Base-by-base conservation (phyloP, 2,113 vertebrate species). In the Illadopsis cleaveri region DNA sequence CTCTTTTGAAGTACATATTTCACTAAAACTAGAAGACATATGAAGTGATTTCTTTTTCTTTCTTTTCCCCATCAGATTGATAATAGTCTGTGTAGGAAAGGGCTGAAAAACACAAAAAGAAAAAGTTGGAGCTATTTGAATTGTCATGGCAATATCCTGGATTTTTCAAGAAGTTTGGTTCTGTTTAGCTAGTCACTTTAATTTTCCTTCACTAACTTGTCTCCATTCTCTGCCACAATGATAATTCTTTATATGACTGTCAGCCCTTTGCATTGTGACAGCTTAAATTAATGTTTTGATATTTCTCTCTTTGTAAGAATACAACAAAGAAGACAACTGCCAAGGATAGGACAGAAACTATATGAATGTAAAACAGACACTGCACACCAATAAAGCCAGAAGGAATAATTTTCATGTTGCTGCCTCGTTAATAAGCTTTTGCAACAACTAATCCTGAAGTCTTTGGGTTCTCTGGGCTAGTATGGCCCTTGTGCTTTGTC, bases 251-350 rank as follows among this genome's bases (percentile, higher is more conserved):
- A 86, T 94, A 76, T 97, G 92, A 96, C 97, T 98, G 96, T 97
- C 97, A 98, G 97, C 91, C 84, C 71, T 98, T 96, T 94, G 68
- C 96, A 98, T 97, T 98, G 94, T 98, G 98, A 97, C 95, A 97
- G 81, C 86, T 93, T 96, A 97, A 98, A 97, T 97, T 98, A 97
- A 94, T 98, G 97, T 97, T 98, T 98, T 97, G 97, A 97, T 97
- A 97, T 94, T 95, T 97, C 62, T 96, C 42, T 83, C 93, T 96
- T 96, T 97, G 90, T 97, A 98, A 97, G 92, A 97, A 98, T 82
- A 91, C 95, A 98, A 97, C 94, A 98, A 97, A 97, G 93, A 96
- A 92, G 96, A 97, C 70, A 97, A 97, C 92, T 97, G 95, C 88
- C 96, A 97, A 96, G 94, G 93, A 97, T 92, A 96, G 96, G 94